These are phyloP conservation scores for Arbacia lixula DNA, from an alignment of 53 echinoderm and acorn worm species.

Conservation along the genomic window DNA sequence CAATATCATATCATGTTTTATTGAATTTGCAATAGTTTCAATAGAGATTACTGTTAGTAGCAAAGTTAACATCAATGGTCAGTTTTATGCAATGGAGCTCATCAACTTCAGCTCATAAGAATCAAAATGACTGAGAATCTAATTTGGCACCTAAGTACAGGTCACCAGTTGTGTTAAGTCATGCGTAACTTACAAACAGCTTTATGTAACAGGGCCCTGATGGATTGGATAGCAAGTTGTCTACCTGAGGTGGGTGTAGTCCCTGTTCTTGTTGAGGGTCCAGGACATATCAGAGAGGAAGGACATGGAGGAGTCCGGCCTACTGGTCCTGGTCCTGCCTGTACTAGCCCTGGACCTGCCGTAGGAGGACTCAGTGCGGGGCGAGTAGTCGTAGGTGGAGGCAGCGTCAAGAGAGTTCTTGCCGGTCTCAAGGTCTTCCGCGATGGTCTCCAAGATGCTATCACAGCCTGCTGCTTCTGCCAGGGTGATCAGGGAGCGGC, in stretches of 20 bases:
- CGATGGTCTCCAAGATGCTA: conserved; percentile 82
- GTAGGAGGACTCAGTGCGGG: conserved; percentile 20
- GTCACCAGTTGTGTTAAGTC: too few relatives aligned
- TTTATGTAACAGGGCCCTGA: too few relatives aligned
- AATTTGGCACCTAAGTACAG: too few relatives aligned
- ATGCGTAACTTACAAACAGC: too few relatives aligned
- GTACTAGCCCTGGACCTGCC: conserved; percentile 59
- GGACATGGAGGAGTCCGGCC: conserved; percentile 86
- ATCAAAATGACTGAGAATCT: too few relatives aligned
- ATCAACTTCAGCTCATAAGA: too few relatives aligned
- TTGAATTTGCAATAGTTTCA: too few relatives aligned
- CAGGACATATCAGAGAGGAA: conserved; percentile 93
- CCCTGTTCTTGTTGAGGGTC: conserved; percentile 82
- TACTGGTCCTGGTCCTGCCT: conserved; percentile 52
- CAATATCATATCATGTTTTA: too few relatives aligned
- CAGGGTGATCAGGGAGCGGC: conserved; percentile 89
- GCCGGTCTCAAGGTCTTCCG: conserved; percentile 64
- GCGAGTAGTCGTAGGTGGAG: neutral
- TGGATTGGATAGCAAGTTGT: too few relatives aligned
- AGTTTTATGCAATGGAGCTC: too few relatives aligned
- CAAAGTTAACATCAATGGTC: too few relatives aligned
- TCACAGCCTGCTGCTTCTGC: conserved; percentile 97
- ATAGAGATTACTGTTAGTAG: too few relatives aligned
- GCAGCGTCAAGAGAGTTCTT: conserved; percentile 29
- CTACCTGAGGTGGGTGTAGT: conserved; percentile 89